Evolutionary conservation across 2,888 invertebrate genomes (phyloP).

Genomic region (Chesias legatella): DNA sequence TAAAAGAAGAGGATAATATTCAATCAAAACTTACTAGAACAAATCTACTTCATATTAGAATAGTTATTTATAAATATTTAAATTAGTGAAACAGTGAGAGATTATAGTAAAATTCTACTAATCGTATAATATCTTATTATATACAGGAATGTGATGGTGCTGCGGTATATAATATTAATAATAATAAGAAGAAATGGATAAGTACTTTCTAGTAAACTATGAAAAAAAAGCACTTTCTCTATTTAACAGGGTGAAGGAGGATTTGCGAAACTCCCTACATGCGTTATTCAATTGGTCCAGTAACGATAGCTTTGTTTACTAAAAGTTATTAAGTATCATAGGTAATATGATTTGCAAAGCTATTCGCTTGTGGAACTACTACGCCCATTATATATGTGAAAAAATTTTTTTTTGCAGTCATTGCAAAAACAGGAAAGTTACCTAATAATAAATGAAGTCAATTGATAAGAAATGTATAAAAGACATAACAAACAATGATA

Average conservation of each 20-base stretch:
- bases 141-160: slow-evolving; percentile 61
- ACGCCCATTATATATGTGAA: too few relatives aligned
- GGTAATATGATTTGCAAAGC: too few relatives aligned
- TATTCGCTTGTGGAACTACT: too few relatives aligned
- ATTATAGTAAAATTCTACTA: slow-evolving; percentile 64
- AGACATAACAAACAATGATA: slow-evolving; percentile 13
- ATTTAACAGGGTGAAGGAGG: too few relatives aligned
- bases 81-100: slow-evolving; percentile 67
- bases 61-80: slow-evolving; percentile 43
- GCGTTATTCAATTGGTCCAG: too few relatives aligned
- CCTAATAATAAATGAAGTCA: too few relatives aligned
- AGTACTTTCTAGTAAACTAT: slow-evolving; percentile 6
- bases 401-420: too few relatives aligned
- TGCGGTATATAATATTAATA: slow-evolving; percentile 33
- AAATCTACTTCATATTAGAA: slow-evolving; percentile 46
- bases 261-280: too few relatives aligned
- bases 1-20: slow-evolving; percentile 20
- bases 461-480: background rate
- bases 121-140: slow-evolving; percentile 46
- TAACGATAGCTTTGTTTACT: too few relatives aligned
- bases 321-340: too few relatives aligned
- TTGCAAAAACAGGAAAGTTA: too few relatives aligned
- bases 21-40: slow-evolving; percentile 34
- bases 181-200: slow-evolving; percentile 1
- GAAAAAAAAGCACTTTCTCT: too few relatives aligned